phyloP scores from a whole-genome alignment of 2,797 vertebrate species.

The Brachyalestes nurse region DNA sequence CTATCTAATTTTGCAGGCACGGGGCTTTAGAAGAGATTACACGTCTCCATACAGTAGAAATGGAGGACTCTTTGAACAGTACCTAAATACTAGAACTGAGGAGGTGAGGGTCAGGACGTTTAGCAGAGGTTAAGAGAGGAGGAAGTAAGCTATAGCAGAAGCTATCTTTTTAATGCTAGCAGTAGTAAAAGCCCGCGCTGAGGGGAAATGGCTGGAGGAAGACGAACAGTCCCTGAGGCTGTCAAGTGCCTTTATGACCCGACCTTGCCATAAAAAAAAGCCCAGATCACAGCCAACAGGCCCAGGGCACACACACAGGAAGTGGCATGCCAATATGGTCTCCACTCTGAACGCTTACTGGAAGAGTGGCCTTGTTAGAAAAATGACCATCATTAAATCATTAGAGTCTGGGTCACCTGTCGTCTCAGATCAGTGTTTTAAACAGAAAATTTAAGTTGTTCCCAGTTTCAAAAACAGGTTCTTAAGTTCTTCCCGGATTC shows the following conservation, averaged over 20 bases:
- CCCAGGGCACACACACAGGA: conserved; percentile 41
- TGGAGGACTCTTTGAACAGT: conserved; percentile 30
- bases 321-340: conserved; percentile 35
- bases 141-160: conserved; percentile 45
- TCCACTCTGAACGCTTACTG: conserved; percentile 19
- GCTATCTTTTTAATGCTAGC: conserved; percentile 47
- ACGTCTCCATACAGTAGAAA: not conserved
- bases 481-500: not conserved
- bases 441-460: not conserved
- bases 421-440: not conserved
- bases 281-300: conserved; percentile 43
- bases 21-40: not conserved
- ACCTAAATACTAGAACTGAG: not conserved
- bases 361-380: conserved; percentile 19
- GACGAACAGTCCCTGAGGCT: conserved; percentile 28
- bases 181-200: conserved; percentile 55
- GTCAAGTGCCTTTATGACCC: conserved; percentile 55
- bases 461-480: not conserved
- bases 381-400: conserved; percentile 26
- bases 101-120: conserved; percentile 34
- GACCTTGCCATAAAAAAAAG: conserved; percentile 53
- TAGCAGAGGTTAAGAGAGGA: conserved; percentile 47
- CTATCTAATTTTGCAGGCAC: not conserved
- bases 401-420: conserved; percentile 29
- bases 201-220: conserved; percentile 56